Conservation (phyloP, 2,113 vertebrate genomes). For the Podiceps cristatus region DNA sequence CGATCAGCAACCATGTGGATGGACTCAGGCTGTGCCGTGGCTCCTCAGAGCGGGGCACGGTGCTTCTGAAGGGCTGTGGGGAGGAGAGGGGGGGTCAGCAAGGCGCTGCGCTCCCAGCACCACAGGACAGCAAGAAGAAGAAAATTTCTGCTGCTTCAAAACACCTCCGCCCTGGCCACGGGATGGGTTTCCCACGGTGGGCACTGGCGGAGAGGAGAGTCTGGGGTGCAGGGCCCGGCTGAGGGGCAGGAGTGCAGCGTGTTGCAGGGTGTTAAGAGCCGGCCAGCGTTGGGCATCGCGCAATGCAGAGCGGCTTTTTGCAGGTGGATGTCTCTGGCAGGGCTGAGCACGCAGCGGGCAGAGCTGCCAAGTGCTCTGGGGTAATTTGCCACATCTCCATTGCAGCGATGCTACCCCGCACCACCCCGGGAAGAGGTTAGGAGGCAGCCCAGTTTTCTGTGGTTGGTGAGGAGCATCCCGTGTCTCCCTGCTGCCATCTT, state of each 20-base stretch:
- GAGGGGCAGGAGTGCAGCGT: neutral
- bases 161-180: accelerated
- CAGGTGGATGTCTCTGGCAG: neutral
- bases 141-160: neutral
- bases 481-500: neutral
- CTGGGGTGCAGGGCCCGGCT: neutral
- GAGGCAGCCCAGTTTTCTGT: neutral
- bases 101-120: neutral
- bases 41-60: accelerated
- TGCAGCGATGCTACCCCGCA: accelerated
- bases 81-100: neutral
- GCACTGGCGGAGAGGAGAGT: neutral
- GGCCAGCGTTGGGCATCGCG: accelerated
- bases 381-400: neutral
- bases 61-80: neutral
- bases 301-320: neutral
- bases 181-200: neutral
- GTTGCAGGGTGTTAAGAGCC: neutral
- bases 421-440: neutral
- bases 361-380: neutral
- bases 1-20: accelerated
- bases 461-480: accelerated
- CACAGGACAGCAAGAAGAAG: neutral
- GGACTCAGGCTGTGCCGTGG: accelerated
- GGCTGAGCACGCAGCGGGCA: accelerated